Percentiles rank a stretch among this genome's conserved stretches.
phyloP scores from a whole-genome alignment of 2,888 invertebrate genomes.

The Netelia fuscicornis region DNA sequence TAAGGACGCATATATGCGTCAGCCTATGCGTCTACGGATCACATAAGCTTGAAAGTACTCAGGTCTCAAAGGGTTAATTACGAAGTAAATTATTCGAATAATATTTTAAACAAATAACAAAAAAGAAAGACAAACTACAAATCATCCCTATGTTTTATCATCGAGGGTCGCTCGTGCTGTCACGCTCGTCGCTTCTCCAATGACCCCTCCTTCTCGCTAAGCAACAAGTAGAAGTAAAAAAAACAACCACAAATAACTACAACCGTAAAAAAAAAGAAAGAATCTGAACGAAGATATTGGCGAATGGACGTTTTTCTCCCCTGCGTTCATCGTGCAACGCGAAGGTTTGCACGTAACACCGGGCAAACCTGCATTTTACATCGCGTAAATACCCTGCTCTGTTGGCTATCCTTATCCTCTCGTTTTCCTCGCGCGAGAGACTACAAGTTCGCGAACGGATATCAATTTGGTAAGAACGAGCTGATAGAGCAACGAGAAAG shows the following conservation, averaged over 20 bases:
- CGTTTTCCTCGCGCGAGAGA: background rate
- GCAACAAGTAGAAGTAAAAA: conserved; percentile 40
- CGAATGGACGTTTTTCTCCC: background rate
- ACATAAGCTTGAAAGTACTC: too few species aligned
- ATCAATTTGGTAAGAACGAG: conserved; percentile 53
- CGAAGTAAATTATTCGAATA: background rate
- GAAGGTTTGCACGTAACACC: background rate
- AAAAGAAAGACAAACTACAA: background rate
- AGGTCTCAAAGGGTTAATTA: too few species aligned
- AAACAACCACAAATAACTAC: conserved; percentile 19
- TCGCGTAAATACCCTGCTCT: conserved; percentile 41
- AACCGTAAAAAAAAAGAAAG: conserved; percentile 13
- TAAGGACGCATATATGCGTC: too few species aligned
- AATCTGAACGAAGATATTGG: conserved; percentile 24
- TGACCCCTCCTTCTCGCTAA: background rate
- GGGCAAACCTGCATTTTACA: conserved; percentile 48
- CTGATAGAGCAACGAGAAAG: background rate
- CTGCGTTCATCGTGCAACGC: background rate
- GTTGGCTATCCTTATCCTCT: background rate
- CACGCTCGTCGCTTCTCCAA: conserved; percentile 6
- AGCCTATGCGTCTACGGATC: too few species aligned
- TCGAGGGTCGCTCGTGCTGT: background rate
- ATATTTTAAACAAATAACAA: background rate
- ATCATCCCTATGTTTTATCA: background rate
- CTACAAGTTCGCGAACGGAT: conserved; percentile 44